Conservation (phyloP, 2,113 vertebrate species). For the Ophiodon elongatus region DNA sequence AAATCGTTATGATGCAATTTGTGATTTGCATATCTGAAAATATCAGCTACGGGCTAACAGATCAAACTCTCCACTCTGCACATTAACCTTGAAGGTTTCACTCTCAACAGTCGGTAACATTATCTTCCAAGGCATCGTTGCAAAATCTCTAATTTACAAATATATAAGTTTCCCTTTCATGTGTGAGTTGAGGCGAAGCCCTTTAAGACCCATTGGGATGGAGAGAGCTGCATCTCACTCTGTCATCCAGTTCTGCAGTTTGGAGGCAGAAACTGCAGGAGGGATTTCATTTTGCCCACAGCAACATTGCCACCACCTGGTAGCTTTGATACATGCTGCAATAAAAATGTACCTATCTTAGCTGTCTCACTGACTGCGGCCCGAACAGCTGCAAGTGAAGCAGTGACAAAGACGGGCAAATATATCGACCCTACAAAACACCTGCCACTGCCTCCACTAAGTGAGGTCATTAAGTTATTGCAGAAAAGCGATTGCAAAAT, state of each 20-base stretch:
- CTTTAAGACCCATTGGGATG: not conserved
- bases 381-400: not conserved
- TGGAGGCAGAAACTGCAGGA: conserved; percentile 30
- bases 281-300: conserved; percentile 59
- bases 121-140: conserved; percentile 1
- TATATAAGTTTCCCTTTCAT: not conserved
- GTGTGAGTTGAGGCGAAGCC: conserved; percentile 19
- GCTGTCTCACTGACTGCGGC: not conserved
- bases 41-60: conserved; percentile 4
- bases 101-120: not conserved
- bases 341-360: not conserved
- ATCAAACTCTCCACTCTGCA: conserved; percentile 32
- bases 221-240: conserved; percentile 19
- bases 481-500: not conserved
- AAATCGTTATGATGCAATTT: conserved; percentile 27
- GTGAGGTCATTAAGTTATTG: not conserved
- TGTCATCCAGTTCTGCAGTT: conserved; percentile 22
- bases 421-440: not conserved
- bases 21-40: conserved; percentile 37
- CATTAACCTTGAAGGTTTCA: conserved; percentile 18
- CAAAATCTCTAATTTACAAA: not conserved
- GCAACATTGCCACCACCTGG: conserved; percentile 85
- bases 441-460: not conserved
- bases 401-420: not conserved
- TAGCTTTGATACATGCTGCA: conserved; percentile 42